Conservation (phyloP, 2,113 vertebrate species). For the Poecilia latipinna region DNA sequence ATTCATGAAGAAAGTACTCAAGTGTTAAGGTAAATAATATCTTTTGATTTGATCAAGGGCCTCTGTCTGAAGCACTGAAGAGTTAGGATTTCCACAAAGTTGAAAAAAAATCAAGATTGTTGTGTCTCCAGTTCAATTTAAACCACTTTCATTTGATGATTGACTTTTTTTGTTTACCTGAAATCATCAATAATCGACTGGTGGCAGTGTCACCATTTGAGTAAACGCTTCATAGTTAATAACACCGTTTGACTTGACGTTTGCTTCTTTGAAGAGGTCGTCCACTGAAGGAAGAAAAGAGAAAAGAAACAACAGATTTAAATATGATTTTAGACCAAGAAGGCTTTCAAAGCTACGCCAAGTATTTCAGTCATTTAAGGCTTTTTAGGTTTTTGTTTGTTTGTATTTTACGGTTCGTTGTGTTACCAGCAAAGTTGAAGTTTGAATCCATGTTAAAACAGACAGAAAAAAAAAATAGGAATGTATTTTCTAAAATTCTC, state of each 20-base stretch:
- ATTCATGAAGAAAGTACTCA: background rate
- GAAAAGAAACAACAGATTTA: conserved; percentile 1
- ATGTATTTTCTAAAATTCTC: no score
- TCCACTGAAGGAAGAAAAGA: conserved; percentile 82
- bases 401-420: background rate
- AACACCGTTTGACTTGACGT: conserved; percentile 79
- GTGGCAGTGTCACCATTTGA: conserved; percentile 81
- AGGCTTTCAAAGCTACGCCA: background rate
- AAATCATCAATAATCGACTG: conserved; percentile 80
- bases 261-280: conserved; percentile 87
- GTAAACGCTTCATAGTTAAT: conserved; percentile 90
- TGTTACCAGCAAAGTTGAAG: no score
- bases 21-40: background rate
- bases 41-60: background rate
- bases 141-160: background rate
- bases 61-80: background rate
- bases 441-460: background rate
- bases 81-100: background rate
- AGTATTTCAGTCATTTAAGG: background rate
- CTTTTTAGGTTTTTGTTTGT: background rate
- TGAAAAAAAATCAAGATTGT: background rate
- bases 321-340: background rate
- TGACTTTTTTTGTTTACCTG: background rate
- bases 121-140: background rate
- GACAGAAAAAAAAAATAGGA: background rate